Evolutionary conservation across 1,140 invertebrate species (phyloP), one percentile per base, ranked within the genome.

Genomic region (Centruroides sculpturatus): DNA sequence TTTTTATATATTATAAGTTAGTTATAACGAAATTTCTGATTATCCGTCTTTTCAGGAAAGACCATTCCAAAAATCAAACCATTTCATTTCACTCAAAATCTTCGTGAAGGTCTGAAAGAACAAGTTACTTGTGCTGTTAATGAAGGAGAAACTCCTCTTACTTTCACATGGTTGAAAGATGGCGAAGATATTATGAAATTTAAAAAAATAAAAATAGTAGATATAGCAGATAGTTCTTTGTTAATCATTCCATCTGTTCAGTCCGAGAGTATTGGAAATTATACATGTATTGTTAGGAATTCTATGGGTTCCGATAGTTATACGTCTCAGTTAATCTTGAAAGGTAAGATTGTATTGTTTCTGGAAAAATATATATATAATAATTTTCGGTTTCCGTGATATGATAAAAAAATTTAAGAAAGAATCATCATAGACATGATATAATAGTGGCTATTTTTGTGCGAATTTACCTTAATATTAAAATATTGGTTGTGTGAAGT

Each of bases 31-130:
- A 41, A 41, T 41, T 41, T 41, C 41, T 41, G 41, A 41, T 3
- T 0, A 41, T 41, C 5, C 5, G 0, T 41, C 5, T 41, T 59
- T 53, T 13, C 35, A 59, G 61, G 52, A 13, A 12, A 46, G 3
- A 23, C 7, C 3, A 48, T 36, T 13, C 66, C 66, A 13, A 52
- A 46, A 47, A 61, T 67, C 13, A 53, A 41, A 8, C 52, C 64
- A 47, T 64, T 68, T 13, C 61, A 62, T 10, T 67, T 69, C 61
- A 56, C 67, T 10, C 10, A 47, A 9, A 81, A 82, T 35, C 81
- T 85, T 57, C 78, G 82, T 55, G 80, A 82, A 67, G 85, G 85
- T 50, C 85, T 79, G 62, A 75, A 78, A 62, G 76, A 76, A 35
- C 76, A 78, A 66, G 72, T 86, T 46, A 79, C 81, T 12, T 69